phyloP scores from a whole-genome alignment of 2,797 vertebrate species.

The Taeniopygia guttata region DNA sequence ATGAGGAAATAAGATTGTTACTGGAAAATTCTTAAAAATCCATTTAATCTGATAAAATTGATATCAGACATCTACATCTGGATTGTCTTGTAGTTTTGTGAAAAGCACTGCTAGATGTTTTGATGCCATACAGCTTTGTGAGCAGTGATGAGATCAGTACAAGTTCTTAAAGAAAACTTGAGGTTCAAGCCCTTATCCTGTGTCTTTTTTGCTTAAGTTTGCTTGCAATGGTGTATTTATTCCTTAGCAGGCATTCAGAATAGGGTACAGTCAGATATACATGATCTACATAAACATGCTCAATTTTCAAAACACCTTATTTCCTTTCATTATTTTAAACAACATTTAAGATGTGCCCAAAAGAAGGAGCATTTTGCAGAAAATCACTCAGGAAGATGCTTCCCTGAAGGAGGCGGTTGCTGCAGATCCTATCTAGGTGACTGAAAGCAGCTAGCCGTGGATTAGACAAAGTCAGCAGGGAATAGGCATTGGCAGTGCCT shows the following conservation, averaged over 20 bases:
- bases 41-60: background rate
- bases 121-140: background rate
- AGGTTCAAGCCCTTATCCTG: background rate
- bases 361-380: background rate
- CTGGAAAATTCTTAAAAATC: background rate
- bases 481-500: background rate
- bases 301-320: background rate
- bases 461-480: background rate
- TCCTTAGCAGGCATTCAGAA: background rate
- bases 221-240: background rate
- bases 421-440: background rate
- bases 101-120: background rate
- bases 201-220: background rate
- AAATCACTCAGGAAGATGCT: background rate
- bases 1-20: background rate
- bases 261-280: background rate
- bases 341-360: background rate
- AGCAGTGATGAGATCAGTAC: background rate
- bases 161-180: background rate
- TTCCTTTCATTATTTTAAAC: background rate
- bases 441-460: background rate
- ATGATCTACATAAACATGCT: background rate
- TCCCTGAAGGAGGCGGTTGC: background rate
- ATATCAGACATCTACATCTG: background rate
- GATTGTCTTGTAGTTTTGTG: background rate